phyloP scores from a whole-genome alignment of 2,797 vertebrate genomes.

The Xiphophorus birchmanni region DNA sequence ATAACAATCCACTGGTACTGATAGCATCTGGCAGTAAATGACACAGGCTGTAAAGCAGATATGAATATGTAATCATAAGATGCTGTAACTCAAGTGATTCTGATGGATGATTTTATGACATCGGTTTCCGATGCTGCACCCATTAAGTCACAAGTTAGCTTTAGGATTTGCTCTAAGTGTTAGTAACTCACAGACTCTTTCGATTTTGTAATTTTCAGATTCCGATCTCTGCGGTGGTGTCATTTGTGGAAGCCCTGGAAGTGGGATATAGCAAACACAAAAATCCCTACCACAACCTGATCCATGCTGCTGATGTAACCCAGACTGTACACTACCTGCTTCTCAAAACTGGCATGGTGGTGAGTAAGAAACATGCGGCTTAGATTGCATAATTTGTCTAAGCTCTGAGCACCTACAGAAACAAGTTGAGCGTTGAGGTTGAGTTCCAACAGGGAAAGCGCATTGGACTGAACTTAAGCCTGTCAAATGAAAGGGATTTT shows the following conservation, averaged over 20 bases:
- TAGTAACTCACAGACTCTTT: constrained; percentile 10
- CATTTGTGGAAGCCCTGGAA: constrained; percentile 96
- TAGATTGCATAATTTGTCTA: constrained; percentile 4
- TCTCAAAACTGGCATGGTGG: constrained; percentile 93
- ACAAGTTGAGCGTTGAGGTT: constrained; percentile 6
- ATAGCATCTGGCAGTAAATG: constrained; percentile 49
- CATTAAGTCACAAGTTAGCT: constrained; percentile 10
- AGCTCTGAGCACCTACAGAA: constrained; percentile 3
- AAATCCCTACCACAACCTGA: constrained; percentile 97
- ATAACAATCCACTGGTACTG: constrained; percentile 48
- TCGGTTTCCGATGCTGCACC: constrained; percentile 22
- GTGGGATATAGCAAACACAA: constrained; percentile 97
- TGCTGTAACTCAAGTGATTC: constrained; percentile 34
- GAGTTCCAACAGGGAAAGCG: constrained; percentile 12
- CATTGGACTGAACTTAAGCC: constrained; percentile 14
- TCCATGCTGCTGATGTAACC: constrained; percentile 95
- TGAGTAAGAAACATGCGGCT: constrained; percentile 74
- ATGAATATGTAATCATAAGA: constrained; percentile 41
- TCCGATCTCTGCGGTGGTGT: constrained; percentile 95
- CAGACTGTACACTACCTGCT: constrained; percentile 96
- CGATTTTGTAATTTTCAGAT: constrained; percentile 81
- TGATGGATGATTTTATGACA: constrained; percentile 35
- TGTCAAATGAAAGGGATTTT: constrained; percentile 30
- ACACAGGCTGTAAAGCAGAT: constrained; percentile 34
- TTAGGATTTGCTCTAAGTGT: neutral